These are phyloP conservation scores for Ctenicera cuprea DNA, from an alignment of 2,888 invertebrate genomes.

Conservation along the genomic window DNA sequence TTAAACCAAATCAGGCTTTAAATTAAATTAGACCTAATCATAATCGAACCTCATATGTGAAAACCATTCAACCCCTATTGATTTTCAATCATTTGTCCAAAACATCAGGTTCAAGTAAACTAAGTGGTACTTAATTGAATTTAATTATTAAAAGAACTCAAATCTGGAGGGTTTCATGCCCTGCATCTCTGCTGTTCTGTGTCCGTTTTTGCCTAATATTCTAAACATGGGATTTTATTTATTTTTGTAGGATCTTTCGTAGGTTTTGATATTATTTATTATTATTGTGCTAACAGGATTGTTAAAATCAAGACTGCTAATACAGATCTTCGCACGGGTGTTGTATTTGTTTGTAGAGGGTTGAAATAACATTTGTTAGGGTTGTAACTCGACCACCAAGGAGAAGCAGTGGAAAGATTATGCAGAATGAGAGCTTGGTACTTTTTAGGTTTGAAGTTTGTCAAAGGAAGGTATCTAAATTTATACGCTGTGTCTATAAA, in stretches of 20 bases:
- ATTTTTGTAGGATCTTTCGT: neutral
- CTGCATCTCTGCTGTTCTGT: neutral
- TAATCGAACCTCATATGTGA: neutral
- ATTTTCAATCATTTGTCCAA: constrained; percentile 13
- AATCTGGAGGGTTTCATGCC: neutral
- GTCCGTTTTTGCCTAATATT: neutral
- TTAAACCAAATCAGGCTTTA: neutral
- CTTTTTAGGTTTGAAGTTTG: no score
- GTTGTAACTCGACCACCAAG: neutral
- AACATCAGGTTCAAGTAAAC: constrained; percentile 1
- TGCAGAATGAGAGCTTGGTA: no score
- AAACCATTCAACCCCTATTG: neutral
- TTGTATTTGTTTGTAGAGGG: constrained; percentile 21
- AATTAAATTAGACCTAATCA: neutral
- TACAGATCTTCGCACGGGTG: constrained; percentile 19
- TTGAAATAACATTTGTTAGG: constrained; percentile 7
- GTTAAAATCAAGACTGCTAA: neutral
- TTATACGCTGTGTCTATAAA: no score
- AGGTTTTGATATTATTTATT: neutral
- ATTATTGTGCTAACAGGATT: neutral
- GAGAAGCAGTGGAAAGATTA: no score
- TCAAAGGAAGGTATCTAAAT: no score
- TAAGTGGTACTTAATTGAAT: neutral
- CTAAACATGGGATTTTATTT: constrained; percentile 4
- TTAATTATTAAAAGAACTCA: constrained; percentile 13